A percentile compares a stretch with the other conserved stretches of the same genome.
Conservation (phyloP, 1,140 invertebrate species). For the Lethrus apterus region DNA sequence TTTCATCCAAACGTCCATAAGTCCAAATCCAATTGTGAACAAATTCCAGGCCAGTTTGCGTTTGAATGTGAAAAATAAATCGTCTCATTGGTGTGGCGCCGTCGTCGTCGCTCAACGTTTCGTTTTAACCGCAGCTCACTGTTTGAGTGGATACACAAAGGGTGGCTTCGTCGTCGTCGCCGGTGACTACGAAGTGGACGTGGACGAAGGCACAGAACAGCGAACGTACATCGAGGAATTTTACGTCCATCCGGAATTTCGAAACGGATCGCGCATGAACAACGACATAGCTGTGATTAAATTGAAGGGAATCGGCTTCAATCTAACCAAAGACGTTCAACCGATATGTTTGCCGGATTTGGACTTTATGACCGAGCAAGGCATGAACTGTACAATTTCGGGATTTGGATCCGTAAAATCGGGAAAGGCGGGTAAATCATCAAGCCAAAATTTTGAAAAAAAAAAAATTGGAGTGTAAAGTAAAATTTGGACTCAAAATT, state of each 20-base stretch:
- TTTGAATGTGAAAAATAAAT: constrained; percentile 48
- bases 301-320: constrained; percentile 56
- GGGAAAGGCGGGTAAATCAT: constrained; percentile 49
- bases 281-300: constrained; percentile 69
- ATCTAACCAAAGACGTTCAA: constrained; percentile 60
- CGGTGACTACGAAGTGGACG: constrained; percentile 65
- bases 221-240: constrained; percentile 61
- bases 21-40: background rate
- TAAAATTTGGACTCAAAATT: background rate
- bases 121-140: constrained; percentile 74
- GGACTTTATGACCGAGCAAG: constrained; percentile 44
- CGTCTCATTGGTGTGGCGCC: constrained; percentile 70
- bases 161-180: constrained; percentile 59
- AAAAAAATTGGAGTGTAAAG: constrained; percentile 2
- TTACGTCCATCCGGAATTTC: constrained; percentile 59
- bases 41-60: constrained; percentile 57
- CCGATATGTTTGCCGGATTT: constrained; percentile 64
- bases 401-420: constrained; percentile 67
- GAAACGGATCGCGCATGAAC: constrained; percentile 57
- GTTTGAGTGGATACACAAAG: constrained; percentile 60
- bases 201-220: constrained; percentile 56
- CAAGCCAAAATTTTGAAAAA: background rate
- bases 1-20: background rate
- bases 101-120: constrained; percentile 61
- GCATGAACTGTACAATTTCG: constrained; percentile 67